Evolutionary conservation across 2,797 vertebrate species (phyloP).

Genomic region (Nyctibius grandis): DNA sequence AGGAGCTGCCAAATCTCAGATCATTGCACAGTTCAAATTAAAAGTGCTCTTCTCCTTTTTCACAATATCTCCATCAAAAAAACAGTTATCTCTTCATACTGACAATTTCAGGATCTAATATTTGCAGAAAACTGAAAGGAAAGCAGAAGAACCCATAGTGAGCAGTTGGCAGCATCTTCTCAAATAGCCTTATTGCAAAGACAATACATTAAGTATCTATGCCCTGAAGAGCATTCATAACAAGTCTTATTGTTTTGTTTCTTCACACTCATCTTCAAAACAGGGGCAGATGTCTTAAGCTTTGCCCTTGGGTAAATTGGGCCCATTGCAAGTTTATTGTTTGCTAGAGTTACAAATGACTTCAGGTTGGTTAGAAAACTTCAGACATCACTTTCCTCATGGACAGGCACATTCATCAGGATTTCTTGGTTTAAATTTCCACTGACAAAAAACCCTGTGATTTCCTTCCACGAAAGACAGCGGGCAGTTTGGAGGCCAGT

Average conservation of each 20-base stretch:
- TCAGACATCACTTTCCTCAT: not conserved
- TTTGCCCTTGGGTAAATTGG: not conserved
- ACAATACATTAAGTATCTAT: not conserved
- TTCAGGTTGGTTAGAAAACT: not conserved
- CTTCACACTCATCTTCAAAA: not conserved
- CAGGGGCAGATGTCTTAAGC: not conserved
- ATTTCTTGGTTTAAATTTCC: not conserved
- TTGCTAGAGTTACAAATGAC: not conserved
- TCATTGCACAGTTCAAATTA: not conserved
- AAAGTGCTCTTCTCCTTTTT: not conserved
- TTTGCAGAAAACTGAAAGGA: not conserved
- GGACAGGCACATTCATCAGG: not conserved
- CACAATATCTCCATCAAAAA: not conserved
- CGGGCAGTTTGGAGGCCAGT: not conserved
- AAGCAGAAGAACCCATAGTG: not conserved
- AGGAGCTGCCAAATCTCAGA: not conserved
- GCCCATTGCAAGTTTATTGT: not conserved
- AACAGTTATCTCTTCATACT: not conserved
- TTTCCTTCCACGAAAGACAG: not conserved
- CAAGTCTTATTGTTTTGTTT: not conserved
- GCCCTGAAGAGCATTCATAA: not conserved
- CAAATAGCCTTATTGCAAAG: not conserved
- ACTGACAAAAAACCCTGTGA: not conserved
- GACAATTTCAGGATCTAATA: not conserved
- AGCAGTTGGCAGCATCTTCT: not conserved